Percentiles rank a stretch among this genome's conserved stretches.
phyloP scores from a whole-genome alignment of 2,888 invertebrate species.

The Chalcosyrphus nemorum region DNA sequence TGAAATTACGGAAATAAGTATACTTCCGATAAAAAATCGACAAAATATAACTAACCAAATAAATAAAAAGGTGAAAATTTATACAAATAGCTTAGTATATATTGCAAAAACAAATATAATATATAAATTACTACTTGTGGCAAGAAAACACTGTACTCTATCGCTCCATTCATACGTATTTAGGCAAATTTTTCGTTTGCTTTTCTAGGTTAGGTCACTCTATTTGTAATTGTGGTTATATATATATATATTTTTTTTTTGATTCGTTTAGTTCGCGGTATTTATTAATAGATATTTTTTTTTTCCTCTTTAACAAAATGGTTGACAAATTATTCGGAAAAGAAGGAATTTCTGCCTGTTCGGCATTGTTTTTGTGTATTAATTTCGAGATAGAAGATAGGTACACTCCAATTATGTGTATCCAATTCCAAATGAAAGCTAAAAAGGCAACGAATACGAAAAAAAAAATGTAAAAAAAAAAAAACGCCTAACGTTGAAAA shows the following conservation, averaged over 20 bases:
- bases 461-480: conserved; percentile 3
- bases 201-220: conserved; percentile 71
- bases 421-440: conserved; percentile 37
- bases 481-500: conserved; percentile 11
- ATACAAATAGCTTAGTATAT: not conserved
- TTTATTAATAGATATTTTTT: conserved; percentile 69
- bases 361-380: conserved; percentile 26
- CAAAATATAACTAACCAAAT: not conserved
- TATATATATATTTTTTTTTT: conserved; percentile 21
- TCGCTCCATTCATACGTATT: conserved; percentile 32
- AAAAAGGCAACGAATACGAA: not conserved
- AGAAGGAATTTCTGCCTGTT: conserved; percentile 27
- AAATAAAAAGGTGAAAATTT: conserved; percentile 36
- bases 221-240: conserved; percentile 71
- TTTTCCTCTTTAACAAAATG: conserved; percentile 64
- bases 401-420: conserved; percentile 40
- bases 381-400: conserved; percentile 1
- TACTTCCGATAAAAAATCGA: not conserved
- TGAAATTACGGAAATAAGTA: conserved; percentile 23
- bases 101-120: not conserved
- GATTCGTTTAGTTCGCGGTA: conserved; percentile 54
- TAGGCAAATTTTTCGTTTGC: conserved; percentile 28
- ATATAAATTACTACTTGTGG: not conserved
- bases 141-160: conserved; percentile 7
- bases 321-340: conserved; percentile 58